These are phyloP conservation scores for Chlamydotis undulata DNA, from an alignment of 2,113 vertebrate species.

Conservation along the genomic window DNA sequence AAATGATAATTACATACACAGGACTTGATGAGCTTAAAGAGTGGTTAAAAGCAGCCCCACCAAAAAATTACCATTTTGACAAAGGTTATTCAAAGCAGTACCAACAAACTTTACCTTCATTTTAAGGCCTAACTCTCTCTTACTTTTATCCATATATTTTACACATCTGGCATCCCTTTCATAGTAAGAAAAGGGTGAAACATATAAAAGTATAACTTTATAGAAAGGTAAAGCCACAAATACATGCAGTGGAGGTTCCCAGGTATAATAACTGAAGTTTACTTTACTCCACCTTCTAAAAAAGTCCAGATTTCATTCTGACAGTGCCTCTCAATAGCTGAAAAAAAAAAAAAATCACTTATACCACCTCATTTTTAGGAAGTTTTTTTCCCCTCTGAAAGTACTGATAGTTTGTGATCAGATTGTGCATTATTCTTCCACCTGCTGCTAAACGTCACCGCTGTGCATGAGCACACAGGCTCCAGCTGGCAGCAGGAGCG, in stretches of 20 bases:
- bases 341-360: not conserved
- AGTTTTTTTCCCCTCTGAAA: not conserved
- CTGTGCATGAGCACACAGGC: not conserved
- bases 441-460: not conserved
- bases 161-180: not conserved
- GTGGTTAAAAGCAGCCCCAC: not conserved
- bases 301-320: not conserved
- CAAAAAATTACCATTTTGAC: not conserved
- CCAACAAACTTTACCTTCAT: not conserved
- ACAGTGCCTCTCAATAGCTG: not conserved
- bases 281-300: not conserved
- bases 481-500: not conserved
- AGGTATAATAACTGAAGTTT: not conserved
- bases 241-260: not conserved
- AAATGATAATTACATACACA: not conserved
- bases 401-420: not conserved
- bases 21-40: not conserved
- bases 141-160: not conserved
- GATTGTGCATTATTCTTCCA: not conserved
- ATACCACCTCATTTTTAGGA: not conserved
- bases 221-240: not conserved
- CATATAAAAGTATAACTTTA: not conserved
- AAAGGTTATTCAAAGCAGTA: not conserved
- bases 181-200: not conserved
- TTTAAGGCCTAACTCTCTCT: not conserved